Evolutionary conservation across 2,113 vertebrate species (phyloP).

Genomic region (Steatornis caripensis): DNA sequence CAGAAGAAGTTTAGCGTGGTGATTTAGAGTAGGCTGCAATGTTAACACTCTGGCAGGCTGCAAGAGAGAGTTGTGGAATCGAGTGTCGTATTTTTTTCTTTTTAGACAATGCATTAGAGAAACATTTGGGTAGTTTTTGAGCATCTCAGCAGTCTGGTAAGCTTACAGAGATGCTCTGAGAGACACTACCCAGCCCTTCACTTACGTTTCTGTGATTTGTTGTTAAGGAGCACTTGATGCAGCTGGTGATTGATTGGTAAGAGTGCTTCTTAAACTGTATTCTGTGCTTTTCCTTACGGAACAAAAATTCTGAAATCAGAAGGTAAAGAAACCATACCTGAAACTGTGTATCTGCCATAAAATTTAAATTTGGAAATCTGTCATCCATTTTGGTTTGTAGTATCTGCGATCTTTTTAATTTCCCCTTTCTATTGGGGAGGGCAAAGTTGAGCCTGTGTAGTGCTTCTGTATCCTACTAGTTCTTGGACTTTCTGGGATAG

Average conservation of each 20-base stretch:
- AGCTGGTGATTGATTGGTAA: background rate
- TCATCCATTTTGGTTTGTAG: background rate
- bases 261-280: background rate
- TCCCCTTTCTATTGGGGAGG: fast-evolving
- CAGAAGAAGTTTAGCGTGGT: background rate
- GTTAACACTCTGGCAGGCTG: background rate
- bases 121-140: background rate
- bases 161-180: too few relatives aligned
- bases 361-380: background rate
- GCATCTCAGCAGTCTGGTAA: too few relatives aligned
- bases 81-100: background rate
- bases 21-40: background rate
- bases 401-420: background rate
- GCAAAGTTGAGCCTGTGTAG: background rate
- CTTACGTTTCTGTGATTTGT: background rate
- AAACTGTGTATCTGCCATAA: background rate
- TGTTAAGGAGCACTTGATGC: background rate
- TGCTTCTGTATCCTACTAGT: background rate
- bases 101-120: background rate
- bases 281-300: background rate
- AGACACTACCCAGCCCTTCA: background rate
- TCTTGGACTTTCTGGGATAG: background rate
- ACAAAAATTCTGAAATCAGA: background rate
- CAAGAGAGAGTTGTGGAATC: background rate
- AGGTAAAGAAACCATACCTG: background rate